phyloP scores from a whole-genome alignment of 2,888 invertebrate species.

The Chloroclystis v-ata region DNA sequence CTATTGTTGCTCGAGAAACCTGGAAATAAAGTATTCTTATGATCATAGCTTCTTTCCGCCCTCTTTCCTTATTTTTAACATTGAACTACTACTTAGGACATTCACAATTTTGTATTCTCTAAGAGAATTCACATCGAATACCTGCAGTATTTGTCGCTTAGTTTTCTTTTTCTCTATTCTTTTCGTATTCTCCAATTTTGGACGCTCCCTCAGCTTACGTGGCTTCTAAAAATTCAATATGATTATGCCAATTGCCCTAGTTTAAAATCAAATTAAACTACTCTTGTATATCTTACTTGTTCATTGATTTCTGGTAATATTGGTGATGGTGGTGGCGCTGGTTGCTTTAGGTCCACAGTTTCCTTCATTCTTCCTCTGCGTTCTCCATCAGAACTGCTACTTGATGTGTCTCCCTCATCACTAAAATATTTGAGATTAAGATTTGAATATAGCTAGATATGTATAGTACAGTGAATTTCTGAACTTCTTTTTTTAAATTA shows the following conservation, averaged over 20 bases:
- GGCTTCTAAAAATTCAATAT: constrained; percentile 48
- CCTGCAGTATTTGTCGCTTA: constrained; percentile 78
- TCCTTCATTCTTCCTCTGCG: constrained; percentile 72
- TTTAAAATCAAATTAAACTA: background rate
- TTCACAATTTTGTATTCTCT: background rate
- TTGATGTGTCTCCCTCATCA: constrained; percentile 88
- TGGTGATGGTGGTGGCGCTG: constrained; percentile 85
- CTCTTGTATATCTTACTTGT: constrained; percentile 41
- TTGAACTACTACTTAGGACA: background rate
- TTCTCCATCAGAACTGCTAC: constrained; percentile 82
- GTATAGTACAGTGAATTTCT: no score
- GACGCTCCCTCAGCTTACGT: constrained; percentile 44
- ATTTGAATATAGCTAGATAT: no score
- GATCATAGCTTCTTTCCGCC: background rate
- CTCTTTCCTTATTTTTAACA: no score
- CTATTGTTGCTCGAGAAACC: constrained; percentile 79
- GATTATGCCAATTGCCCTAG: background rate
- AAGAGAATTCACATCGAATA: constrained; percentile 33
- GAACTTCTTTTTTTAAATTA: background rate
- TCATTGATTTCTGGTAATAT: constrained; percentile 70
- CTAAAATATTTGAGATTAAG: constrained; percentile 57
- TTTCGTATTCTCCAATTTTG: constrained; percentile 65
- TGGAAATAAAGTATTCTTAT: constrained; percentile 33
- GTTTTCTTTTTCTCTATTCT: constrained; percentile 66
- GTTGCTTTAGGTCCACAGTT: constrained; percentile 61